Conservation (phyloP, 2,113 vertebrate species). For the Cynoglossus semilaevis region DNA sequence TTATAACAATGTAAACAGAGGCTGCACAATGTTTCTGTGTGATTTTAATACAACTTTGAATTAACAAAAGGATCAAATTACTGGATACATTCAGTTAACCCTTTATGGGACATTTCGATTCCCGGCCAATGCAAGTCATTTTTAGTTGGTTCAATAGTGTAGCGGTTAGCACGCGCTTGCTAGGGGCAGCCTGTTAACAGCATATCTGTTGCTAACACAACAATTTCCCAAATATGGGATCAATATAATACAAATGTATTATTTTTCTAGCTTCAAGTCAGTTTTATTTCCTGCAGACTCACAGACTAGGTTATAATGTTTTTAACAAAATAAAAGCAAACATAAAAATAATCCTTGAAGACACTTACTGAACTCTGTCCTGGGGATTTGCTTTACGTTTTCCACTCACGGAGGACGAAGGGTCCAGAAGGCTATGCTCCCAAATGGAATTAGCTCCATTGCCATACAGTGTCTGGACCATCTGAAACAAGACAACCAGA, state of each 20-base stretch:
- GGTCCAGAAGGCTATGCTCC: conserved; percentile 96
- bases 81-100: too few species aligned
- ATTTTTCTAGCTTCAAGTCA: background rate
- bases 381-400: conserved; percentile 95
- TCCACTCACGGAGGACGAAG: conserved; percentile 90
- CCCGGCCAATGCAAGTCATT: too few species aligned
- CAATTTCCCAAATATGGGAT: too few species aligned
- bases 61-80: background rate
- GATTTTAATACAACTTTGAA: background rate
- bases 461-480: conserved; percentile 94
- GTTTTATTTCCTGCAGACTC: conserved; percentile 4
- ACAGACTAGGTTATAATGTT: background rate
- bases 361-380: conserved; percentile 97
- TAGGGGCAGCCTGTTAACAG: too few species aligned
- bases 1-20: too few species aligned
- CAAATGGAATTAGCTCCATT: conserved; percentile 99
- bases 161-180: too few species aligned
- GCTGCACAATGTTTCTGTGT: background rate
- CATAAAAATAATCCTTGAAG: conserved; percentile 7
- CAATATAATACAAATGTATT: too few species aligned
- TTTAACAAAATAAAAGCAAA: conserved; percentile 7
- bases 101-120: too few species aligned
- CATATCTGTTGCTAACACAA: too few species aligned
- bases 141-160: too few species aligned
- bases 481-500: conserved; percentile 71